Evolutionary conservation across 2,888 invertebrate genomes (phyloP).

Genomic region (Apomyelois bistriatella): DNA sequence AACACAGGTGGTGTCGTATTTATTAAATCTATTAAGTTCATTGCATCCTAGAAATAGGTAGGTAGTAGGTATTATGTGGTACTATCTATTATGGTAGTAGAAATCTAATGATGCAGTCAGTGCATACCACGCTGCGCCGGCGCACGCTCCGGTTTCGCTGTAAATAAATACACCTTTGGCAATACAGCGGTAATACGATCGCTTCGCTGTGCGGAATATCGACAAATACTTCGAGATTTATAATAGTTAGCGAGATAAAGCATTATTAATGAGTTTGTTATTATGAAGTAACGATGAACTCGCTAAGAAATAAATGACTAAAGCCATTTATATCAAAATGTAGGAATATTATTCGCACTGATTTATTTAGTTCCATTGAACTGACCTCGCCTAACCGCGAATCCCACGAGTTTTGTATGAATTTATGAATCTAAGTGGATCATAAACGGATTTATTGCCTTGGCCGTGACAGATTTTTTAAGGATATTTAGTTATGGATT

Average conservation of each 20-base stretch:
- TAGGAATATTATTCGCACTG: neutral
- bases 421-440: neutral
- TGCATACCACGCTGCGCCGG: neutral
- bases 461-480: no score
- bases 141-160: neutral
- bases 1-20: neutral
- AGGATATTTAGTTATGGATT: no score
- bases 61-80: no score
- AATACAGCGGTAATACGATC: neutral
- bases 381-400: neutral
- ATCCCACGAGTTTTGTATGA: neutral
- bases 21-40: slow-evolving; percentile 7
- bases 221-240: no score
- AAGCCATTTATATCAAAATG: neutral
- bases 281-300: no score
- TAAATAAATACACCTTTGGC: neutral
- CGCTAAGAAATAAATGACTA: no score
- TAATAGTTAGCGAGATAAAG: no score
- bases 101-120: slow-evolving; percentile 6
- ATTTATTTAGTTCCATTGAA: neutral
- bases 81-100: no score
- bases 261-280: no score
- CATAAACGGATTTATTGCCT: no score
- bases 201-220: neutral
- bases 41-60: neutral